A percentile compares a stretch with the other conserved stretches of the same genome.
Evolutionary conservation across 1,140 invertebrate genomes (phyloP).

Genomic region (Drosophila lacteicornis): DNA sequence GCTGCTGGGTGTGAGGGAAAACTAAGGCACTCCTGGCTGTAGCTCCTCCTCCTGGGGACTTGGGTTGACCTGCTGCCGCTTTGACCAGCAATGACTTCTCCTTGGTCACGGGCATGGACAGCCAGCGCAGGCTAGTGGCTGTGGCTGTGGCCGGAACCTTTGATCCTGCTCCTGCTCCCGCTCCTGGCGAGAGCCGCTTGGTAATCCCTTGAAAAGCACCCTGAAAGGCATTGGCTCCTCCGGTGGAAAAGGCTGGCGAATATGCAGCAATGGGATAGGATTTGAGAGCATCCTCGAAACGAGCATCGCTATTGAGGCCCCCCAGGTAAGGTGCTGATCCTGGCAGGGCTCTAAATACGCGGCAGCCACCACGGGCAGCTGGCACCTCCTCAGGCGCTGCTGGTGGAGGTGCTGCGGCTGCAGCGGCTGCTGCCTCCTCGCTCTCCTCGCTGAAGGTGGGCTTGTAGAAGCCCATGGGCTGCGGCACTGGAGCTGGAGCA

Average conservation of each 20-base stretch:
- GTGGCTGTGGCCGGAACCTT: too few relatives aligned
- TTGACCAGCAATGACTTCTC: constrained; percentile 3
- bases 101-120: constrained; percentile 19
- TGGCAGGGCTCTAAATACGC: background rate
- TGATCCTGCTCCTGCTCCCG: too few relatives aligned
- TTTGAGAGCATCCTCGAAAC: background rate
- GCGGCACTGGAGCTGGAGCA: background rate
- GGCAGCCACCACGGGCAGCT: background rate
- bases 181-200: background rate
- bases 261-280: background rate
- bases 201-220: background rate
- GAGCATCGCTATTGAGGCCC: background rate
- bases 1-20: background rate
- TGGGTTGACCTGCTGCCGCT: background rate
- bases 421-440: constrained; percentile 1
- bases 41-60: constrained; percentile 19
- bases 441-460: constrained; percentile 3
- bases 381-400: background rate
- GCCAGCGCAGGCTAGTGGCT: constrained; percentile 11
- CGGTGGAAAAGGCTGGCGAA: background rate
- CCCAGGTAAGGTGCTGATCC: background rate
- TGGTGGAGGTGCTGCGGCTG: background rate
- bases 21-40: constrained; percentile 62
- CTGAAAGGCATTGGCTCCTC: background rate
- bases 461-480: constrained; percentile 15